phyloP scores from a whole-genome alignment of 2,797 vertebrate genomes.

The Lateolabrax maculatus region DNA sequence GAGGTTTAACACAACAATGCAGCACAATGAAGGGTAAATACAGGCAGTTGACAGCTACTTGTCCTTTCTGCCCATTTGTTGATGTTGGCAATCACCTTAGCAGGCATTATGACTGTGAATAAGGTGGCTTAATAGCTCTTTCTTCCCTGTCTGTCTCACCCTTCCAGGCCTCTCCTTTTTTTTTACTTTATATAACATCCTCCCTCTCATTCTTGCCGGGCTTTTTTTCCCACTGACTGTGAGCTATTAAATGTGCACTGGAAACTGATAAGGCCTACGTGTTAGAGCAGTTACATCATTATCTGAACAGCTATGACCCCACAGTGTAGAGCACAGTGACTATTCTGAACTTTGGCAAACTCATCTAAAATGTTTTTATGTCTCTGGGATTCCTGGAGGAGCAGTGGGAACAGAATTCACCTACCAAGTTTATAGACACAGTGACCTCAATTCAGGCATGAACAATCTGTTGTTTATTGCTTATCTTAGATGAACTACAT shows the following conservation, averaged over 20 bases:
- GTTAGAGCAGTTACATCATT: neutral
- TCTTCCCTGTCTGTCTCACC: neutral
- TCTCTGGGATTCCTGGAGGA: neutral
- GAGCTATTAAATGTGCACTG: neutral
- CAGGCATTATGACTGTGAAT: neutral
- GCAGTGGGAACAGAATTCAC: neutral
- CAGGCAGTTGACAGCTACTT: neutral
- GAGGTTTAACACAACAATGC: neutral
- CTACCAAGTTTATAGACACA: neutral
- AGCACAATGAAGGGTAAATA: neutral
- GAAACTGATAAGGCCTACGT: neutral
- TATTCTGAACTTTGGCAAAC: neutral
- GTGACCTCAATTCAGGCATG: neutral
- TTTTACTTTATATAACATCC: neutral
- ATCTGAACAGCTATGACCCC: neutral
- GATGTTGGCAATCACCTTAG: conserved; percentile 6
- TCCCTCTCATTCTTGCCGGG: neutral
- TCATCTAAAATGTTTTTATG: neutral
- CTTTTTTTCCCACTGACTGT: neutral
- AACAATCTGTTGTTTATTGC: neutral
- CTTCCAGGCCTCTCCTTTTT: neutral
- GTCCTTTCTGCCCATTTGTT: neutral
- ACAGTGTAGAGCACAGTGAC: neutral
- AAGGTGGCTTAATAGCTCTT: neutral
- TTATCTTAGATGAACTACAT: neutral